Percentiles rank a stretch among this genome's conserved stretches.
phyloP scores from a whole-genome alignment of 1,140 invertebrate genomes.

The Alviniconcha marisindica region DNA sequence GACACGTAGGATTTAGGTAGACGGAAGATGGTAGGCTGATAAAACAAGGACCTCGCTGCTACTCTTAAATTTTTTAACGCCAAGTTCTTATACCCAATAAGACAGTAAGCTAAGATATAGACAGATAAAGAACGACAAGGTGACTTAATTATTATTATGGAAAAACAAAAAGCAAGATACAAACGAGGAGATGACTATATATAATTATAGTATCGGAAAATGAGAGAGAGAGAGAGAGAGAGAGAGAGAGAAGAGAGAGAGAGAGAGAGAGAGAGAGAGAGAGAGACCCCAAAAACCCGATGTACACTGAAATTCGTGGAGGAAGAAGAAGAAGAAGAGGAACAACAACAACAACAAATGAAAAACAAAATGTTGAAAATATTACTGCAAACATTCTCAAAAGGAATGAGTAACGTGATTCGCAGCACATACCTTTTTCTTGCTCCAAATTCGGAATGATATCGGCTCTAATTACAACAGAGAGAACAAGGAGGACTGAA shows the following conservation, averaged over 20 bases:
- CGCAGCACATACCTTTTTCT: too few relatives aligned
- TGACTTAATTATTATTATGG: not conserved
- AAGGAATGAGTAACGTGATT: too few relatives aligned
- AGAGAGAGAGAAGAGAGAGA: not conserved
- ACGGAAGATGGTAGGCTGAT: too few relatives aligned
- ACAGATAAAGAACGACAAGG: not conserved
- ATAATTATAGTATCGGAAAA: not conserved
- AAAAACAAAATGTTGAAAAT: too few relatives aligned
- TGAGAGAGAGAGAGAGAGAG: constrained; percentile 2
- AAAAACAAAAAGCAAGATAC: not conserved
- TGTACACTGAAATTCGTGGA: not conserved
- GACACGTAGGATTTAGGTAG: not conserved
- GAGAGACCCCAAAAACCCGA: not conserved
- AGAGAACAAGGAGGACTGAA: too few relatives aligned
- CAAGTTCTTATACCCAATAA: too few relatives aligned
- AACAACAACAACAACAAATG: not conserved
- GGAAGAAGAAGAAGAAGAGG: not conserved
- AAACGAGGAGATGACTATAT: not conserved
- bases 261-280: constrained; percentile 13
- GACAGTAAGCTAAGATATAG: too few relatives aligned
- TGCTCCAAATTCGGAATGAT: too few relatives aligned
- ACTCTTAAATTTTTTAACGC: too few relatives aligned
- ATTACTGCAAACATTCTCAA: too few relatives aligned
- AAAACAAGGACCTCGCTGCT: too few relatives aligned
- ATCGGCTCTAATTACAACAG: too few relatives aligned